Percentiles rank a stretch among this genome's conserved stretches.
phyloP scores from a whole-genome alignment of 2,888 invertebrate genomes.

The Hipparchia sbordonii region DNA sequence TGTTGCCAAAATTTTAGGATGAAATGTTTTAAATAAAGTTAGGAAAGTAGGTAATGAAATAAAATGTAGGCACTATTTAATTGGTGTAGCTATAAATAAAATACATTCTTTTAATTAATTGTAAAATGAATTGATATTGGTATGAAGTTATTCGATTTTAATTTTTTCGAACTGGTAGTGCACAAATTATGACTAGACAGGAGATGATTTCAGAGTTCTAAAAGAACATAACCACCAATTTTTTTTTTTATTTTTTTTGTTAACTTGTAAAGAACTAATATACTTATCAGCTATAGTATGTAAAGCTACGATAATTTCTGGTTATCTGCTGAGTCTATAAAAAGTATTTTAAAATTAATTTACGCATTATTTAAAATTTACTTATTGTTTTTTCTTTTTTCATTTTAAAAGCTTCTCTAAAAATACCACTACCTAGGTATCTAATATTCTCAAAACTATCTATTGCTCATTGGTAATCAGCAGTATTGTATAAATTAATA shows the following conservation, averaged over 20 bases:
- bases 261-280: too few relatives aligned
- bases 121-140: too few relatives aligned
- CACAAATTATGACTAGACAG: not conserved
- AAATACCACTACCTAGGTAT: not conserved
- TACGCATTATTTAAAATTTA: too few relatives aligned
- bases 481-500: conserved; percentile 64
- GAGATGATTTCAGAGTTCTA: not conserved
- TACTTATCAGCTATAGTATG: too few relatives aligned
- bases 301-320: too few relatives aligned
- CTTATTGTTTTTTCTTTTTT: too few relatives aligned
- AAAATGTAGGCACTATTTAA: not conserved
- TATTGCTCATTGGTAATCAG: conserved; percentile 64
- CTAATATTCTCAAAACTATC: conserved; percentile 22
- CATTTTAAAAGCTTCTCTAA: not conserved
- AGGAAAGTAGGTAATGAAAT: too few relatives aligned
- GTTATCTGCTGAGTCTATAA: too few relatives aligned
- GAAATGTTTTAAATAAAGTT: not conserved
- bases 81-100: not conserved
- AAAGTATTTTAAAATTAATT: too few relatives aligned
- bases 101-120: not conserved
- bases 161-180: not conserved
- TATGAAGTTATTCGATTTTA: too few relatives aligned
- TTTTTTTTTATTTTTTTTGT: too few relatives aligned
- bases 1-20: conserved; percentile 15
- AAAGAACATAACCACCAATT: too few relatives aligned